Conservation (phyloP, 2,888 invertebrate species). For the Coleophora flavipennella region DNA sequence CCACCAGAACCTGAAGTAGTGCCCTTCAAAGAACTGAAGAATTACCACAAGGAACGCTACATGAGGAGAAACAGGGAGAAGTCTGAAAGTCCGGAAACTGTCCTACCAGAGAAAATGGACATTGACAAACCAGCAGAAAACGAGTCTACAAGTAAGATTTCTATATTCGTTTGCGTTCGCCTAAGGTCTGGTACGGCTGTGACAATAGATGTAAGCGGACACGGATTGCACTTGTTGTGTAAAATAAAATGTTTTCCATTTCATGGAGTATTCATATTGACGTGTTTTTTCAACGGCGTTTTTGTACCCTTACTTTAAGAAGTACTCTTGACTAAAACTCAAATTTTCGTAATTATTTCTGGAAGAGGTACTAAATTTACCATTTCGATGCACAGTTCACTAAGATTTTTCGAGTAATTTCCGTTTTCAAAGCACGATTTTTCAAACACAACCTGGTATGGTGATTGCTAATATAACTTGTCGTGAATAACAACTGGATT, state of each 20-base stretch:
- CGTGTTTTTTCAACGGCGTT: slow-evolving; percentile 33
- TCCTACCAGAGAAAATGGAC: slow-evolving; percentile 14
- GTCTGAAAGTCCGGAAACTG: slow-evolving; percentile 70
- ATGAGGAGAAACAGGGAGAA: slow-evolving; percentile 76
- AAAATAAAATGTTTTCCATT: slow-evolving; percentile 62
- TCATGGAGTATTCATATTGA: slow-evolving; percentile 63
- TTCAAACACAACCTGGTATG: slow-evolving; percentile 1
- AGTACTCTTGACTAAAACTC: neutral
- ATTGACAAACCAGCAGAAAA: slow-evolving; percentile 20
- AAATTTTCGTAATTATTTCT: neutral
- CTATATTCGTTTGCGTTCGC: slow-evolving; percentile 30
- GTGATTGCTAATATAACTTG: slow-evolving; percentile 2
- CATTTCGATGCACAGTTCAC: neutral
- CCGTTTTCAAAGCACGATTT: slow-evolving; percentile 5
- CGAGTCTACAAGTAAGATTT: slow-evolving; percentile 66
- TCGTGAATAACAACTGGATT: slow-evolving; percentile 8
- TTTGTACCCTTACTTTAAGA: slow-evolving; percentile 42
- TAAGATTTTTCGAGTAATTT: neutral
- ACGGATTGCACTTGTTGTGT: slow-evolving; percentile 33
- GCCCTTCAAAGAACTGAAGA: slow-evolving; percentile 72
- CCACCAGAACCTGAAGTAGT: slow-evolving; percentile 31
- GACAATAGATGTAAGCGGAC: slow-evolving; percentile 48
- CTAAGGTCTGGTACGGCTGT: slow-evolving; percentile 26
- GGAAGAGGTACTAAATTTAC: neutral
- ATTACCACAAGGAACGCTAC: slow-evolving; percentile 75